Percentiles rank a stretch among this genome's conserved stretches.
Evolutionary conservation across 2,113 vertebrate species (phyloP).

Genomic region (Perognathus longimembris): DNA sequence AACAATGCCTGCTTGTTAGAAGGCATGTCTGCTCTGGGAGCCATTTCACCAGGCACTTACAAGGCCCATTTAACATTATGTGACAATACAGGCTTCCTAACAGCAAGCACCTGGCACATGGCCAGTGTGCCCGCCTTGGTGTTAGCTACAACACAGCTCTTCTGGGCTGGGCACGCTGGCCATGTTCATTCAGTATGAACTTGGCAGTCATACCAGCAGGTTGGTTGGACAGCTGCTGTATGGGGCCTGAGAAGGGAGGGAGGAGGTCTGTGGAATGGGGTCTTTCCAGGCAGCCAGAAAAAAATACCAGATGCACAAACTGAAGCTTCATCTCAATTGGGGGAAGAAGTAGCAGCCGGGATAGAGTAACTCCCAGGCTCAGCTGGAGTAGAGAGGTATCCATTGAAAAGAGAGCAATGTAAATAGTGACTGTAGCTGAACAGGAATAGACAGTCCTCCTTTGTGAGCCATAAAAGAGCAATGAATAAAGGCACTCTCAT

Average conservation of each 20-base stretch:
- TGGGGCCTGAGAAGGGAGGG: background rate
- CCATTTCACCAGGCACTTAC: conserved; percentile 61
- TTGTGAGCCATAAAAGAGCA: background rate
- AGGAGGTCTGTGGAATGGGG: background rate
- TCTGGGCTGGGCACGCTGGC: conserved; percentile 7
- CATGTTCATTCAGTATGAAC: background rate
- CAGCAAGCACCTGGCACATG: conserved; percentile 57
- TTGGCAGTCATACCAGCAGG: conserved; percentile 66
- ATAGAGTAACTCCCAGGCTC: background rate
- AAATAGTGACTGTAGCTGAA: background rate
- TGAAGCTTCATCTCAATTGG: background rate
- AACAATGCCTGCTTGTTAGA: conserved; percentile 57
- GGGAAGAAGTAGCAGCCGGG: background rate
- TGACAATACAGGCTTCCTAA: conserved; percentile 66
- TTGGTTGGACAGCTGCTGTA: conserved; percentile 66
- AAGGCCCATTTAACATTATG: conserved; percentile 73
- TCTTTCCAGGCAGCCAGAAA: conserved; percentile 3
- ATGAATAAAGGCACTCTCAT: background rate
- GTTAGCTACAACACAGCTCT: conserved; percentile 27
- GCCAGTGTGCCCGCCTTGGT: conserved; percentile 57
- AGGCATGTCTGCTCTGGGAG: conserved; percentile 59
- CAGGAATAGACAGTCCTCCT: background rate
- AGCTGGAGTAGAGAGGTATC: background rate
- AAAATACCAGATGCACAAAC: background rate
- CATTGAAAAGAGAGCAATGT: background rate